A percentile compares a stretch with the other conserved stretches of the same genome.
phyloP scores from a whole-genome alignment of 2,888 invertebrate genomes.

The Drosophila paramelanica region DNA sequence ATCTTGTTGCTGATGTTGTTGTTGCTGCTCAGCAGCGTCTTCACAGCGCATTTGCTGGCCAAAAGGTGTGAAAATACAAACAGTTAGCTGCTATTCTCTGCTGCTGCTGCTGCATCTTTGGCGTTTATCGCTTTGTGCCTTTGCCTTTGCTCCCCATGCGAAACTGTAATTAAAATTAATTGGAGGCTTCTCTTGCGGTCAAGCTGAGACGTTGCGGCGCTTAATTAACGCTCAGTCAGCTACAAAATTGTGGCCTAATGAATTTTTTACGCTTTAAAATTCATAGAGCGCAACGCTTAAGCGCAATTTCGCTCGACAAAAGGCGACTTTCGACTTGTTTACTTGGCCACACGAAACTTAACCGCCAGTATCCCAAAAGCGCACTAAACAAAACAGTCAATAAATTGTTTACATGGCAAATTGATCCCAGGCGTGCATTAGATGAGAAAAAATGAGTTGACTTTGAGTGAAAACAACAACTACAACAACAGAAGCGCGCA shows the following conservation, averaged over 20 bases:
- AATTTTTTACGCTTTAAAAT: conserved; percentile 60
- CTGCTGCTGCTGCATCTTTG: conserved; percentile 57
- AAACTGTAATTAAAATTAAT: conserved; percentile 78
- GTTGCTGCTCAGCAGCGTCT: conserved; percentile 41
- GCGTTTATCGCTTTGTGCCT: conserved; percentile 51
- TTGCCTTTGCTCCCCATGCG: conserved; percentile 38
- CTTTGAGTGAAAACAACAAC: conserved; percentile 69
- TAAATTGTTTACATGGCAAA: conserved; percentile 81
- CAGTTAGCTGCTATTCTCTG: conserved; percentile 55
- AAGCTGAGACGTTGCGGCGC: conserved; percentile 45
- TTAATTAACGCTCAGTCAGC: conserved; percentile 64
- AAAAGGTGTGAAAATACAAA: conserved; percentile 79
- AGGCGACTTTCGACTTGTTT: conserved; percentile 24
- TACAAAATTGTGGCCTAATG: conserved; percentile 52
- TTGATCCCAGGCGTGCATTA: conserved; percentile 79
- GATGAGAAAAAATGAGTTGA: conserved; percentile 80
- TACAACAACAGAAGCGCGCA: conserved; percentile 7
- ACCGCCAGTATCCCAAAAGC: conserved; percentile 72
- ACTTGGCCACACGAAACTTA: conserved; percentile 46
- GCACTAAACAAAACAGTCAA: conserved; percentile 79
- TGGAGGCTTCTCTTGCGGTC: conserved; percentile 73
- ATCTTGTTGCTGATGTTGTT: conserved; percentile 23
- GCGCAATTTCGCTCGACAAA: conserved; percentile 16
- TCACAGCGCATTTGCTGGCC: conserved; percentile 74
- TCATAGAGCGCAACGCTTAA: conserved; percentile 40